Evolutionary conservation across 2,797 vertebrate genomes (phyloP).

Genomic region (Salmo trutta): DNA sequence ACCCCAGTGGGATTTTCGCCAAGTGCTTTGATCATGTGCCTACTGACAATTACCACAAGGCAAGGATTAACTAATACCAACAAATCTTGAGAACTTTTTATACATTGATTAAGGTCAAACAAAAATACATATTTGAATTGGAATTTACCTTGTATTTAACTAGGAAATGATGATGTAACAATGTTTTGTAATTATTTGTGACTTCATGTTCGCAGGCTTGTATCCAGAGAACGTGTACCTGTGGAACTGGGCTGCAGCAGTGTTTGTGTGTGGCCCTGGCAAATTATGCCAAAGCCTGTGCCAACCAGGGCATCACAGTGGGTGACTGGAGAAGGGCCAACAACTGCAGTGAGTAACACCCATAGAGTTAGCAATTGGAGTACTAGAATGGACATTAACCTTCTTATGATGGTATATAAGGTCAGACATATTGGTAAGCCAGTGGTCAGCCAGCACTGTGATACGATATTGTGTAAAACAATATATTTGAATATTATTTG

Average conservation of each 20-base stretch:
- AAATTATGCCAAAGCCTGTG: conserved; percentile 75
- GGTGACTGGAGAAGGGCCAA: conserved; percentile 68
- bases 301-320: conserved; percentile 54
- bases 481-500: no score
- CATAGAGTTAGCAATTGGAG: no score
- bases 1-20: conserved; percentile 70
- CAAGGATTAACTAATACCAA: conserved; percentile 28
- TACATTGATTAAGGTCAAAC: neutral
- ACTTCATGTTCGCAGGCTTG: conserved; percentile 60
- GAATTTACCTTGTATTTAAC: neutral
- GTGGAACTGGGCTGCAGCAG: conserved; percentile 32
- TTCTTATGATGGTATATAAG: no score
- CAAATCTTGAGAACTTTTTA: neutral
- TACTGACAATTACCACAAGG: conserved; percentile 54
- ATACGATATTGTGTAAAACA: no score
- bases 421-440: no score
- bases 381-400: no score
- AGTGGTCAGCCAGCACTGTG: no score
- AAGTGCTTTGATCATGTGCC: conserved; percentile 72
- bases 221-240: conserved; percentile 64
- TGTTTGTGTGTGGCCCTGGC: conserved; percentile 67
- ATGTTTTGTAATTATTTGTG: neutral
- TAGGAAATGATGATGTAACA: neutral
- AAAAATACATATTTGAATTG: neutral
- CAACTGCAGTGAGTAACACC: conserved; percentile 66